Base-by-base conservation (phyloP, 2,888 invertebrate species). In the Scaptomyza reducta region DNA sequence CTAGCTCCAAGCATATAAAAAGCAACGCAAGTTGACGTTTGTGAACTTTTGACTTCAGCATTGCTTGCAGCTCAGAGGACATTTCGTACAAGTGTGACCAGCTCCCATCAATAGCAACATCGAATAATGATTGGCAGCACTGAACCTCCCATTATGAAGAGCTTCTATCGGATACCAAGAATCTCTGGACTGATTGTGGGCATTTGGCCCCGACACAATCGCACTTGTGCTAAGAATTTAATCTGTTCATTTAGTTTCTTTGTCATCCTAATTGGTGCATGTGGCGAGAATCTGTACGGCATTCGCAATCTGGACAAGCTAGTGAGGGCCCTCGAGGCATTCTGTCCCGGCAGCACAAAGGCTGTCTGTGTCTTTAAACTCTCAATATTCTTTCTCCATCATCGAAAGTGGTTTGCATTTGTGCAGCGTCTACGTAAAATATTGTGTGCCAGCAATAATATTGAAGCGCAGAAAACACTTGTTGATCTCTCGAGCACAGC, bases 271-370 rank as follows among this genome's bases (percentile, higher is more conserved):
- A 33, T 88, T 44, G 90, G 89, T 1, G 89, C 87, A 7, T 63
- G 83, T 40, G 88, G 89, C 42, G 91, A 90, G 70, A 79, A 77
- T 58, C 66, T 81, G n/a, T 90, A 86, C 40, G 90, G 90, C 1
- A 70, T 88, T 42, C 47, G 79, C 6, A 69, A 90, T 72, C 56
- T 90, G 13, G 57, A 79, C 56, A 74, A 89, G 59, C 61, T 90
- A 57, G 73, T 88, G 0, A 63, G 66, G 7, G 90, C 91, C 0
- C 74, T 91, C 59, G 91, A 90, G 72, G 91, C 90, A 33, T 89
- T 91, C 69, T 90, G 90, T 70, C 91, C 91, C 10, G 88, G 88
- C 42, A 78, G 78, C 44, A 90, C 90, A 13, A 89, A 91, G 66
- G 78, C 79, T 7, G 84, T 91, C 6, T 89, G 68, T 11, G 69